Base-by-base conservation (phyloP, 2,113 vertebrate species). In the Typhlomys cinereus region DNA sequence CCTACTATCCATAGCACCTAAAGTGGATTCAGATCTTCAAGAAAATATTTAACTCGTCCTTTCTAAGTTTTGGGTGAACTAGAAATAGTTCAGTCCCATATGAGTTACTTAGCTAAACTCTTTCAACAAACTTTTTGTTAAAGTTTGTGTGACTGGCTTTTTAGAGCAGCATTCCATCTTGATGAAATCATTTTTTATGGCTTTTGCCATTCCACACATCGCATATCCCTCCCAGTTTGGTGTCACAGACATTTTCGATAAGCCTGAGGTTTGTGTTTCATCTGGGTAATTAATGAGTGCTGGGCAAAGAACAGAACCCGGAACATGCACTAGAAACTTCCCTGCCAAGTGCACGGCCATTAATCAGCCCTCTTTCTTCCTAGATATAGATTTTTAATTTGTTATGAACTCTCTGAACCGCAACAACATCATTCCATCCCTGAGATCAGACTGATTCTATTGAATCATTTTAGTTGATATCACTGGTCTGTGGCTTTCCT, bases 211-310 rank as follows among this genome's bases (percentile, higher is more conserved):
- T 18, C 20, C 46, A 57, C 50, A 18, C 52, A 87, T 59, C 36
- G 74, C 2, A 7, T 59, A 48, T 70, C 61, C 54, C n/a, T 92
- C 66, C 88, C 54, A 92, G 71, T 21, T 90, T 82, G 89, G 83
- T 73, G 79, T 89, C 91, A 89, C 8, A 39, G 29, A 20, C n/a
- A 69, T 64, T 27, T 66, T 62, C 69, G 70, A 93, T 96, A 91
- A 95, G 87, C 52, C 73, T 94, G 41, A 78, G 48, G 79, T 75
- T 48, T 76, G 21, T 89, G 21, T 89, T 93, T 93, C 74, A 90
- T 46, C 52, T 44, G 86, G 71, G 41, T 48, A 54, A 50, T 80
- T 92, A 95, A 93, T 85, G 80, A 94, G 34, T 41, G 8, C 36
- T 39, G 74, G 79, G 76, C 85, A 90, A 88, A 94, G 64, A 50